Evolutionary conservation across 1,140 invertebrate genomes (phyloP).

Genomic region (Himalopsyche phryganea): DNA sequence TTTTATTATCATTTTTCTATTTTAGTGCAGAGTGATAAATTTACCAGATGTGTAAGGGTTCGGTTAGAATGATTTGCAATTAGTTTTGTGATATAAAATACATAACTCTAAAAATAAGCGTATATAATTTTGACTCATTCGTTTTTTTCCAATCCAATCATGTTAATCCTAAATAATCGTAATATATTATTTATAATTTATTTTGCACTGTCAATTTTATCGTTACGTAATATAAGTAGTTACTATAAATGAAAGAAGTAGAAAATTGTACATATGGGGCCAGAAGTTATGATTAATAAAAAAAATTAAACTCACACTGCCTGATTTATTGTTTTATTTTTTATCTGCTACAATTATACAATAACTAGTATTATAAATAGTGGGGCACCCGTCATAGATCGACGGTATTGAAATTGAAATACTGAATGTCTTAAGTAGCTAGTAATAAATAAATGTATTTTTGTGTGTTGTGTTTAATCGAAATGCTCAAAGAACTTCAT

Average conservation of each 20-base stretch:
- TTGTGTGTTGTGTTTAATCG: too few relatives aligned
- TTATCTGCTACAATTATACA: too few relatives aligned
- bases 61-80: slow-evolving; percentile 31
- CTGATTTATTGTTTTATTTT: too few relatives aligned
- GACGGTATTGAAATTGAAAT: too few relatives aligned
- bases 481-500: too few relatives aligned
- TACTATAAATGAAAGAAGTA: background rate
- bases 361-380: too few relatives aligned
- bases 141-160: background rate
- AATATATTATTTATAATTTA: background rate
- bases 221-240: background rate
- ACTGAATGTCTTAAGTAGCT: too few relatives aligned
- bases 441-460: too few relatives aligned
- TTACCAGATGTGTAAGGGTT: slow-evolving; percentile 28
- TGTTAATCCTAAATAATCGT: background rate
- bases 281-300: slow-evolving; percentile 2
- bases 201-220: background rate
- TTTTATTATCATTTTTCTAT: too few relatives aligned
- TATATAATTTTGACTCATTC: slow-evolving; percentile 19
- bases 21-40: slow-evolving; percentile 24
- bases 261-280: slow-evolving; percentile 6
- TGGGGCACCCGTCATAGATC: too few relatives aligned
- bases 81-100: slow-evolving; percentile 37
- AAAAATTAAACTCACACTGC: too few relatives aligned
- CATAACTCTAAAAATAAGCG: slow-evolving; percentile 9